Evolutionary conservation across 2,888 invertebrate species (phyloP).

Genomic region (Seladonia tumulorum): DNA sequence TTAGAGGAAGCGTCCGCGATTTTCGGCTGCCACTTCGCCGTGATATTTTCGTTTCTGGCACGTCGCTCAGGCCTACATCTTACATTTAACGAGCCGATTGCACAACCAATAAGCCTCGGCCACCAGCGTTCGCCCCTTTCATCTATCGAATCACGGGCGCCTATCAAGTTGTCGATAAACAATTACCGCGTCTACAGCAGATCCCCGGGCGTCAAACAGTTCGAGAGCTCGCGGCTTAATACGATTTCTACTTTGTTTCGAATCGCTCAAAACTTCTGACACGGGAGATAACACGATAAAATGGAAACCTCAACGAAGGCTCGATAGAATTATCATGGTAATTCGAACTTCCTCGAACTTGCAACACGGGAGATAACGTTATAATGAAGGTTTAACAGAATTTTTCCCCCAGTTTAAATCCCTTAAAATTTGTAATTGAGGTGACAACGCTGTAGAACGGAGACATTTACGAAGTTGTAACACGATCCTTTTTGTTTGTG

Average conservation of each 20-base stretch:
- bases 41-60: conserved; percentile 83
- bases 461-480: neutral
- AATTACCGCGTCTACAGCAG: neutral
- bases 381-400: neutral
- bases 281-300: neutral
- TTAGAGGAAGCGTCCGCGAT: conserved; percentile 41
- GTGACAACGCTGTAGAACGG: neutral
- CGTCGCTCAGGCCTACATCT: conserved; percentile 81
- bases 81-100: conserved; percentile 56
- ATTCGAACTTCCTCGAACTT: neutral
- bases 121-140: conserved; percentile 16
- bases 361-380: neutral
- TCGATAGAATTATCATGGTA: neutral
- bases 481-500: neutral
- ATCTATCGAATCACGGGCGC: neutral
- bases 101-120: conserved; percentile 56
- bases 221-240: neutral
- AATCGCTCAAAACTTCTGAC: neutral
- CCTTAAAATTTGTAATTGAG: neutral
- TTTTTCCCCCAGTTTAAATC: neutral
- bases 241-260: neutral
- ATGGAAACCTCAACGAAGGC: neutral
- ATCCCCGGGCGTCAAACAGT: neutral
- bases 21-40: conserved; percentile 46
- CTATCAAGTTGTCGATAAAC: neutral